phyloP scores from a whole-genome alignment of 2,113 vertebrate species.

The Oncorhynchus masou region DNA sequence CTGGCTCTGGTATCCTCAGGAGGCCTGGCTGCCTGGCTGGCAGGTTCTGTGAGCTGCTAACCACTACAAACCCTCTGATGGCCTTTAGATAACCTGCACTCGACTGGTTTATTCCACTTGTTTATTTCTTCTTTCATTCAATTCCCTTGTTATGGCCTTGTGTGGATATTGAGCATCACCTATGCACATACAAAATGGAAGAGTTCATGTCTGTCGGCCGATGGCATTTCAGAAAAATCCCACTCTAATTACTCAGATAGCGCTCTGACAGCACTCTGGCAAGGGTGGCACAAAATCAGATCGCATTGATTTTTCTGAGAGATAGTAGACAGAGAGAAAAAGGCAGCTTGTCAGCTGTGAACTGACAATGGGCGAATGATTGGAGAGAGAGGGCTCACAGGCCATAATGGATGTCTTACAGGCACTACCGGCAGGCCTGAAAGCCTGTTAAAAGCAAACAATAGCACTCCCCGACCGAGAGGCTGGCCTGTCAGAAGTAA shows the following conservation, averaged over 20 bases:
- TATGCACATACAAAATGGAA: not conserved
- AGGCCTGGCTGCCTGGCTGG: not conserved
- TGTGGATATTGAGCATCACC: not conserved
- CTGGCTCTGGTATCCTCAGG: not conserved
- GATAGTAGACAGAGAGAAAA: not conserved
- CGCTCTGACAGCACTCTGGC: constrained; percentile 10
- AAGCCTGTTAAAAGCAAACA: constrained; percentile 22
- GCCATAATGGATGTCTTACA: constrained; percentile 28
- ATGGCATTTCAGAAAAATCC: constrained; percentile 6
- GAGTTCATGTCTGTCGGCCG: not conserved
- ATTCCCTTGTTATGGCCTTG: not conserved
- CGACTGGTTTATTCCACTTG: no score
- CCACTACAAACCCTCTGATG: not conserved
- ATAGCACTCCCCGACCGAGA: not conserved
- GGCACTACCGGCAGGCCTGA: not conserved
- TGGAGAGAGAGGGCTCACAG: constrained; percentile 9
- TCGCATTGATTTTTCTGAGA: constrained; percentile 26
- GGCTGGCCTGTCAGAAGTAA: constrained; percentile 17
- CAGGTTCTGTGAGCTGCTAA: no score
- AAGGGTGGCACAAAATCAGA: constrained; percentile 14
- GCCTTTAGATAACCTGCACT: not conserved
- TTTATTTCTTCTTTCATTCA: not conserved
- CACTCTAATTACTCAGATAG: constrained; percentile 13
- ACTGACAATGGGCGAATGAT: constrained; percentile 16
- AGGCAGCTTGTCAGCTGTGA: constrained; percentile 22